Base-by-base conservation (phyloP, 2,888 invertebrate species). In the Idaea dimidiata region DNA sequence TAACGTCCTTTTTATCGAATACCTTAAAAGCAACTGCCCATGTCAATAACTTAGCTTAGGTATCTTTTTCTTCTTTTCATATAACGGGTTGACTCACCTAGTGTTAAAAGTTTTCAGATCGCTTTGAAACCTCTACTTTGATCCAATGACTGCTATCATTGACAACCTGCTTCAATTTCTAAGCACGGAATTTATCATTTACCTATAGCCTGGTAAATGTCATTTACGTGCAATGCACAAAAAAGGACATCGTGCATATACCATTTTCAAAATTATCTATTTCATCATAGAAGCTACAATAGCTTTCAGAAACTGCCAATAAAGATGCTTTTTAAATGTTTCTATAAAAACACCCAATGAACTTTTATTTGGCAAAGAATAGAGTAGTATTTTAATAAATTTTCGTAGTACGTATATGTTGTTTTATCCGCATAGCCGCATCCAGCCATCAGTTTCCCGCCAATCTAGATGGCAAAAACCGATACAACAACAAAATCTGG, bases 401-500 rank as follows among this genome's bases (percentile, higher is more conserved):
- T 43, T 14, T 43, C 43, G 43, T 43, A 10, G 56, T 56, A 56
- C 24, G 24, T 24, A 24, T 24, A 24, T 17, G 56, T 18, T 56
- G 17, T 56, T 56, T 18, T 56, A 56, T 56, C 56, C 18, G 56
- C 17, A 14, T 17, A 56, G 56, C 17, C 56, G 14, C 56, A 18
- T 17, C 58, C 61, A 56, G 56, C 67, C 70, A 68, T 71, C 70
- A 67, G 58, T 67, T 68, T 66, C 66, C 66, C 67, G 61, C 67
- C 72, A 69, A 70, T 72, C 70, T 68, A 72, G 72, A 72, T 72
- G 64, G 66, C 64, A 70, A 66, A 70, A 61, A 61, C 62, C 69
- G 76, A 73, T 77, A 76, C 69, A 75, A 76, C 69, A 75, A 71
- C 74, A 66, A 75, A 73, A 73, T 74, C 63, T 59, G 69, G 70